phyloP scores from a whole-genome alignment of 2,888 invertebrate species.

The Tryphoninae sp. region DNA sequence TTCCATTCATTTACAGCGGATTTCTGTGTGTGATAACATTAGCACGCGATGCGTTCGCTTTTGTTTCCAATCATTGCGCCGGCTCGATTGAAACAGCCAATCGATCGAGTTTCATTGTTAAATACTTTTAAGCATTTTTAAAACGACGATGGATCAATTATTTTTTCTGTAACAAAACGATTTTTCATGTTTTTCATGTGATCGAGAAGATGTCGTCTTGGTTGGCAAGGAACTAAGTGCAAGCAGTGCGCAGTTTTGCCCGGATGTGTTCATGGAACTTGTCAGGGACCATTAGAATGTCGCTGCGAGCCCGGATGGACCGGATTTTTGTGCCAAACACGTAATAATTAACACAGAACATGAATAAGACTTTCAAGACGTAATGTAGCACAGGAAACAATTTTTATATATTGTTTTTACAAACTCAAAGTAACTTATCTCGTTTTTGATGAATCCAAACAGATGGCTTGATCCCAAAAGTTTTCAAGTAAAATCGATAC shows the following conservation, averaged over 20 bases:
- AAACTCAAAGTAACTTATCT: background rate
- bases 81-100: constrained; percentile 8
- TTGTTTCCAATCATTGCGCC: background rate
- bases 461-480: too few species aligned
- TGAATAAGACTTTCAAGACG: background rate
- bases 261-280: constrained; percentile 95
- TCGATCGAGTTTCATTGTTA: background rate
- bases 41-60: constrained; percentile 33
- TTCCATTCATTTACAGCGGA: background rate
- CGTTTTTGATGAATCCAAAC: too few species aligned
- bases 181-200: constrained; percentile 15
- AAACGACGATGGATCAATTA: background rate
- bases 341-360: constrained; percentile 83
- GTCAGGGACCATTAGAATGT: constrained; percentile 94
- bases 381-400: background rate
- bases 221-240: constrained; percentile 94
- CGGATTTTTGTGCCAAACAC: constrained; percentile 92
- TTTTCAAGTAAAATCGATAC: too few species aligned
- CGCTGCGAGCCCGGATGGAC: constrained; percentile 95
- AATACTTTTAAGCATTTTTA: background rate
- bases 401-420: background rate
- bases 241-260: constrained; percentile 93
- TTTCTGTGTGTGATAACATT: constrained; percentile 12
- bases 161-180: background rate
- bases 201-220: constrained; percentile 88